Conservation (phyloP, 2,888 invertebrate species). For the Stenurella melanura region DNA sequence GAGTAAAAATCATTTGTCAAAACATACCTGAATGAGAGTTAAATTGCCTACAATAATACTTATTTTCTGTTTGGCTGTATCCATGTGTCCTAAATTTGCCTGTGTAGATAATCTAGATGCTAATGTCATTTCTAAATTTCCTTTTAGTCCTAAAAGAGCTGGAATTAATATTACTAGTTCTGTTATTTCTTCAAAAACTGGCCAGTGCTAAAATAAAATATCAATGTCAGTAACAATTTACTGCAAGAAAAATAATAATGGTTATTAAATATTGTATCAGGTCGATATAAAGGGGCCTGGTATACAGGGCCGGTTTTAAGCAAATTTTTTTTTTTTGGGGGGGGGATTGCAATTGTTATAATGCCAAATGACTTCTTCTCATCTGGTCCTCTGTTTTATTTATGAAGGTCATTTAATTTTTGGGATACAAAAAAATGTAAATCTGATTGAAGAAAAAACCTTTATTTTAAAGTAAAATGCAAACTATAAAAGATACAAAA, state of each 20-base stretch:
- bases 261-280: background rate
- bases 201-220: conserved; percentile 78
- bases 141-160: conserved; percentile 86
- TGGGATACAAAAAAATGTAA: no score
- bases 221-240: background rate
- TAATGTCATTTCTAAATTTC: conserved; percentile 89
- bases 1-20: conserved; percentile 19
- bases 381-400: no score
- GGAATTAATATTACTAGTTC: conserved; percentile 86
- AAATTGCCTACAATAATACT: conserved; percentile 84
- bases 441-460: no score
- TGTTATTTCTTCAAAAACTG: conserved; percentile 81
- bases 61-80: conserved; percentile 79
- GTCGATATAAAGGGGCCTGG: no score
- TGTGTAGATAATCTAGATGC: conserved; percentile 87
- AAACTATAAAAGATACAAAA: no score
- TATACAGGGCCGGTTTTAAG: no score
- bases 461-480: no score
- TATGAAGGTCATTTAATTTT: no score
- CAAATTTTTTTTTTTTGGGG: no score
- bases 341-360: no score
- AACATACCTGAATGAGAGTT: conserved; percentile 81
- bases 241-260: background rate
- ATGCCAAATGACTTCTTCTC: no score
- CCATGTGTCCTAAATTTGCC: conserved; percentile 86